phyloP scores from a whole-genome alignment of 2,888 invertebrate genomes.

The Lycaena phlaeas region DNA sequence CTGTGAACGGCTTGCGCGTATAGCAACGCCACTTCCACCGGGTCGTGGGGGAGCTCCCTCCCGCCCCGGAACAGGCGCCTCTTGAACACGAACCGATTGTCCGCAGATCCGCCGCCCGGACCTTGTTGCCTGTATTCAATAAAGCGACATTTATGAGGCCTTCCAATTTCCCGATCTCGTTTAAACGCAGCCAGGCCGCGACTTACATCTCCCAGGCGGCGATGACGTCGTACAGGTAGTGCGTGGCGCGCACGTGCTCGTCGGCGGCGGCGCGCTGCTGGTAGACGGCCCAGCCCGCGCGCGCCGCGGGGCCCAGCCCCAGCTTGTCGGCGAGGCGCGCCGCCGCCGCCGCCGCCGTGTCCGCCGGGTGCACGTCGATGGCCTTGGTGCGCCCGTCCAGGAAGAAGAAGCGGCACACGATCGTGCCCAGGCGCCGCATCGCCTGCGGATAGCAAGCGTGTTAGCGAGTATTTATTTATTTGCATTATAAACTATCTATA shows the following conservation, averaged over 20 bases:
- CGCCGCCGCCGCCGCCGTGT: slow-evolving; percentile 93
- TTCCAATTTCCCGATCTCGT: not conserved
- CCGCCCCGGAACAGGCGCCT: slow-evolving; percentile 90
- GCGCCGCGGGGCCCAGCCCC: slow-evolving; percentile 77
- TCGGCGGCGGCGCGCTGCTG: slow-evolving; percentile 90
- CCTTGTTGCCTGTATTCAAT: slow-evolving; percentile 59
- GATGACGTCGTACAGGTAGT: slow-evolving; percentile 94
- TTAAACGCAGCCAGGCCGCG: not conserved
- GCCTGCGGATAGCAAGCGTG: slow-evolving; percentile 77
- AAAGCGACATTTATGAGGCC: too few relatives aligned
- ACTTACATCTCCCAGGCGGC: slow-evolving; percentile 94
- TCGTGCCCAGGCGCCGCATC: slow-evolving; percentile 91
- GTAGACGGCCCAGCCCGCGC: slow-evolving; percentile 96
- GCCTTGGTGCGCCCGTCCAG: slow-evolving; percentile 96
- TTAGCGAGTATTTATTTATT: too few relatives aligned
- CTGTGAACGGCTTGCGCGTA: slow-evolving; percentile 96
- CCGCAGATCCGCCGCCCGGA: slow-evolving; percentile 85
- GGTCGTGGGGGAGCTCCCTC: slow-evolving; percentile 93
- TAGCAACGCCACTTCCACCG: slow-evolving; percentile 92
- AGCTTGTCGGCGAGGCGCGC: slow-evolving; percentile 90
- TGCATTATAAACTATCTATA: too few relatives aligned
- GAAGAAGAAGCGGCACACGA: slow-evolving; percentile 95
- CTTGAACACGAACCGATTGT: slow-evolving; percentile 94
- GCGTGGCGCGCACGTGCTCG: slow-evolving; percentile 91
- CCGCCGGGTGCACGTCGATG: slow-evolving; percentile 94